Conservation (phyloP, 2,113 vertebrate species). For the Piaya cayana region DNA sequence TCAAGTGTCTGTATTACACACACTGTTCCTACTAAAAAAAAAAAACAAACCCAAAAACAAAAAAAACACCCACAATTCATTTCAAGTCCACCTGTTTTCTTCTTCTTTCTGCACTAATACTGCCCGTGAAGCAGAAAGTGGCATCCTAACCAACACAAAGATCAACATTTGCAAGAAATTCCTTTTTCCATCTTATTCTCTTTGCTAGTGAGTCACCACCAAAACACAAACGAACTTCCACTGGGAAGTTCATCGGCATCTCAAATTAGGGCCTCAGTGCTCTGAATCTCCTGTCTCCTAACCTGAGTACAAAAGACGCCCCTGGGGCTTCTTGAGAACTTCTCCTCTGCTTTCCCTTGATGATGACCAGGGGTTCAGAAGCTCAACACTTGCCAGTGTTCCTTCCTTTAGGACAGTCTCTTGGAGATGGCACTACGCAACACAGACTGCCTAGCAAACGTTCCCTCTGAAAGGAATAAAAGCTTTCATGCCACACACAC, state of each 20-base stretch:
- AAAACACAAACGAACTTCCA: neutral
- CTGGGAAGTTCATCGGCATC: fast-evolving
- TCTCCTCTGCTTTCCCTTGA: neutral
- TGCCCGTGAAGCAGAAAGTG: neutral
- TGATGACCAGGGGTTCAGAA: neutral
- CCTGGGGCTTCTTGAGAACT: neutral
- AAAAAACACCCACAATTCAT: neutral
- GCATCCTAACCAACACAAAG: neutral
- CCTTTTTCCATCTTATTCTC: neutral
- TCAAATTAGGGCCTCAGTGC: neutral
- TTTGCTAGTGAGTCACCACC: neutral
- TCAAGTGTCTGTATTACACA: neutral
- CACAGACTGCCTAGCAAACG: neutral
- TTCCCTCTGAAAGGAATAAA: neutral
- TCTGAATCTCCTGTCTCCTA: neutral
- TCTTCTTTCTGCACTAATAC: neutral
- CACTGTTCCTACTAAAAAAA: neutral
- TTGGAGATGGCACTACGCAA: neutral
- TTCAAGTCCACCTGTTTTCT: neutral
- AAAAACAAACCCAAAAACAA: neutral
- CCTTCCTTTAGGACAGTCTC: neutral
- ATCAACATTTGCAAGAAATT: neutral
- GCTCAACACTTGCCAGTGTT: neutral
- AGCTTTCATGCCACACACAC: neutral
- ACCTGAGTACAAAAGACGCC: fast-evolving